Percentiles rank a stretch among this genome's conserved stretches.
These are phyloP conservation scores for Sebastes hubbsi DNA, from an alignment of 2,797 vertebrate genomes.

Conservation along the genomic window DNA sequence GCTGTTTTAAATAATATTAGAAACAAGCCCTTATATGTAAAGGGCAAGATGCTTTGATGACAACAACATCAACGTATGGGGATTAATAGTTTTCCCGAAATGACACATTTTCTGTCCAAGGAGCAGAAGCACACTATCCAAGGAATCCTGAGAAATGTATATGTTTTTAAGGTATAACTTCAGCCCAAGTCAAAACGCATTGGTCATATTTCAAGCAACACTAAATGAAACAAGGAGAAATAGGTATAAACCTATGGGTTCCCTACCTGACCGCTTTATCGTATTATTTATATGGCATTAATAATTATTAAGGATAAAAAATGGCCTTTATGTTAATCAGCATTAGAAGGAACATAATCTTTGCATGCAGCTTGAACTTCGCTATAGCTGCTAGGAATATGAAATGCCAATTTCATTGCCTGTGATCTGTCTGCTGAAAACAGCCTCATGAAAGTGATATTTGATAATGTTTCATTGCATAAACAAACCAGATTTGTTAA, in stretches of 20 bases:
- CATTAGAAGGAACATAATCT: background rate
- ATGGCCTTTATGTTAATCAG: background rate
- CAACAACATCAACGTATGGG: background rate
- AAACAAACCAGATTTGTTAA: background rate
- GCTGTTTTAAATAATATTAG: conserved; percentile 24
- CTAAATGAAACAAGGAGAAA: background rate
- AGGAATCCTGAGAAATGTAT: background rate
- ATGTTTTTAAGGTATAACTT: background rate
- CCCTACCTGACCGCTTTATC: background rate
- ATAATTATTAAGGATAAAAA: background rate
- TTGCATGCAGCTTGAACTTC: background rate
- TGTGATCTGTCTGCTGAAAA: too few relatives aligned
- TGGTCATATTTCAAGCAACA: background rate
- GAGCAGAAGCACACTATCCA: background rate
- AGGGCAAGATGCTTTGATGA: background rate
- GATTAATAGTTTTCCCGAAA: background rate
- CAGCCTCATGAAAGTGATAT: background rate
- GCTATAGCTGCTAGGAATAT: background rate
- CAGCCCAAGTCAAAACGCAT: background rate
- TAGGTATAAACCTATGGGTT: background rate
- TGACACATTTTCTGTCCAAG: background rate
- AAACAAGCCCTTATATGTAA: conserved; percentile 5
- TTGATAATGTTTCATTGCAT: background rate
- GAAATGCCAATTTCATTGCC: background rate
- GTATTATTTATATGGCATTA: background rate